phyloP scores from a whole-genome alignment of 2,113 vertebrate genomes.

The Dascyllus trimaculatus region DNA sequence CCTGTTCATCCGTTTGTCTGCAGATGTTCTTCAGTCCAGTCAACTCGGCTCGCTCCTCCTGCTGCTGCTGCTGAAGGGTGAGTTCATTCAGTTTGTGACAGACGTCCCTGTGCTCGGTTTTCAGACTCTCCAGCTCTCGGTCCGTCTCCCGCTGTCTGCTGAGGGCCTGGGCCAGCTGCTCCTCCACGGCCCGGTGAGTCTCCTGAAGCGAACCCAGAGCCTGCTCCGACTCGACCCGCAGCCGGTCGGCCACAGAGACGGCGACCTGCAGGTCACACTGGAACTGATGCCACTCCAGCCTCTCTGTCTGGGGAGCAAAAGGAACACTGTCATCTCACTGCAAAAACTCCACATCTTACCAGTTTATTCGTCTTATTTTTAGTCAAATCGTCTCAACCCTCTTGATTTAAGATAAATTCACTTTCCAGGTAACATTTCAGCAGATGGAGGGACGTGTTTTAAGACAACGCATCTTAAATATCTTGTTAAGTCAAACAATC shows the following conservation, averaged over 20 bases:
- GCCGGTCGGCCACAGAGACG: slow-evolving; percentile 83
- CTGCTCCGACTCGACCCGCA: slow-evolving; percentile 82
- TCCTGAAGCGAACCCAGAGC: slow-evolving; percentile 64
- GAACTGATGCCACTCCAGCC: slow-evolving; percentile 84
- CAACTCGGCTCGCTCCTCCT: slow-evolving; percentile 48
- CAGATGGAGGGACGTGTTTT: no score
- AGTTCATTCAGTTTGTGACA: slow-evolving; percentile 63
- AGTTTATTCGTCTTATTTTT: no score
- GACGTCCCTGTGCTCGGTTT: slow-evolving; percentile 59
- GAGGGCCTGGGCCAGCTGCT: slow-evolving; percentile 68
- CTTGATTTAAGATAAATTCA: no score
- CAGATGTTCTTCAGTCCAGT: slow-evolving; percentile 17
- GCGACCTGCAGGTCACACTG: slow-evolving; percentile 86
- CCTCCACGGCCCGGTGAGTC: slow-evolving; percentile 59
- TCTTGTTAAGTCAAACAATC: no score
- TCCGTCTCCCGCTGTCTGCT: slow-evolving; percentile 56
- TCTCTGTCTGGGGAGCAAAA: slow-evolving; percentile 72
- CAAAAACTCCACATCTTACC: no score
- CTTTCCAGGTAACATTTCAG: no score
- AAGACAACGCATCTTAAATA: no score
- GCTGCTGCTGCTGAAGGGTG: slow-evolving; percentile 51
- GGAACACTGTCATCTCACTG: not conserved
- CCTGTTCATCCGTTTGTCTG: not conserved
- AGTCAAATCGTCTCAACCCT: no score
- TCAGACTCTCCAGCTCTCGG: slow-evolving; percentile 68